phyloP scores from a whole-genome alignment of 2,113 vertebrate genomes.

The Acrocephalus arundinaceus region DNA sequence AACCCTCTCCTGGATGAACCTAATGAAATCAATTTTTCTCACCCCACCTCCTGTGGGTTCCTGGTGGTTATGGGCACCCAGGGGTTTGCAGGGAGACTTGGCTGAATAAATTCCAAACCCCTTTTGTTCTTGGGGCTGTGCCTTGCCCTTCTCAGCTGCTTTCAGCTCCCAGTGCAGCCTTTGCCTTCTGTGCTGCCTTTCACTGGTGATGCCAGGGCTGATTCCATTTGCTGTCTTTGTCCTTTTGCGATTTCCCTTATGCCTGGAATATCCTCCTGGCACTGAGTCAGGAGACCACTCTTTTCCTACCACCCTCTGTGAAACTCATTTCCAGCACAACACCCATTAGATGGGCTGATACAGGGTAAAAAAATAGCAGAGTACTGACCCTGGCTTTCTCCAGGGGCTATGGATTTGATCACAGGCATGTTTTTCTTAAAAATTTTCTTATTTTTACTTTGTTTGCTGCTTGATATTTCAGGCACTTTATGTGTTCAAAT shows the following conservation, averaged over 20 bases:
- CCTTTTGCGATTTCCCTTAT: constrained; percentile 30
- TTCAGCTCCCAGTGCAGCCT: not conserved
- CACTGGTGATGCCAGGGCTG: constrained; percentile 11
- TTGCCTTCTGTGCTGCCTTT: constrained; percentile 10
- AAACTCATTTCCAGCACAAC: constrained; percentile 29
- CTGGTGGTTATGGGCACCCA: not conserved
- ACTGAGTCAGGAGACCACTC: constrained; percentile 29
- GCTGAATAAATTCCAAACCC: not conserved
- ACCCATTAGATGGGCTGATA: constrained; percentile 1
- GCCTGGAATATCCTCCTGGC: constrained; percentile 61
- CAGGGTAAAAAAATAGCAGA: not conserved
- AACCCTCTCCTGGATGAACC: not conserved
- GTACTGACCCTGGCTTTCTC: not conserved
- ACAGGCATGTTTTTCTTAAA: not conserved
- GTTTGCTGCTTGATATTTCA: not conserved
- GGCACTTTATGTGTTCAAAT: not conserved
- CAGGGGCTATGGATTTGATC: not conserved
- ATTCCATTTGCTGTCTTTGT: constrained; percentile 55
- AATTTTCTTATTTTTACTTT: not conserved
- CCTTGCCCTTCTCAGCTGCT: not conserved
- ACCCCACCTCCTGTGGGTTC: not conserved
- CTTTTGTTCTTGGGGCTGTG: not conserved
- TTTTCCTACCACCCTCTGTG: constrained; percentile 28
- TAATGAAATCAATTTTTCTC: not conserved
- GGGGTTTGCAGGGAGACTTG: not conserved